Base-by-base conservation (phyloP, 2,113 vertebrate species). In the Takifugu bimaculatus region DNA sequence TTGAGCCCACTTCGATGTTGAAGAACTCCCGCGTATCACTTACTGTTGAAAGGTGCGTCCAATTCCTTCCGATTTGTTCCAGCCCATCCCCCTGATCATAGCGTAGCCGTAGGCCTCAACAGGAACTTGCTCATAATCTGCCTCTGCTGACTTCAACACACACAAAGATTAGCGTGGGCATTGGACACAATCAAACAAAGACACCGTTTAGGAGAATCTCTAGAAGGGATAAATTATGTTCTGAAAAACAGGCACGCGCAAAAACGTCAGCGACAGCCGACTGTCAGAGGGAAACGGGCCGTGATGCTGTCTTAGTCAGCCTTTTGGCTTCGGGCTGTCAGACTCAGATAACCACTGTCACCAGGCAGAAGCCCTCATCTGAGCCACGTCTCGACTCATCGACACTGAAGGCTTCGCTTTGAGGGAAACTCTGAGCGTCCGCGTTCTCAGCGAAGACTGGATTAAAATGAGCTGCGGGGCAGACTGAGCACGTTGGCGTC, bases 41-140 rank as follows among this genome's bases (percentile, higher is more conserved):
- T 81, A 95, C 94, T 93, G 91, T 87, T 93, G 94, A 75, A 94
- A 95, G 20, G 93, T 95, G n/a, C 79, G 85, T 26, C 94, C 94
- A 0, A 96, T 93, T 63, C 94, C 94, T 70, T 94, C 88, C 6
- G 75, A 91, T 61, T 89, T 88, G 63, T 90, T 94, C 94, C 94
- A 96, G 65, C 94, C 94, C 94, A 96, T 96, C 55, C 94, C 94
- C 74, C 91, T 91, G 59, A 96, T 80, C 93, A 96, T 93, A n/a
- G 94, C 94, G 43, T 95, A 27, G 29, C 93, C 94, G 7, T 94
- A 96, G 13, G 92, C 92, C 71, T 93, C 90, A 66, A 96, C 93
- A 0, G 94, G 93, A 48, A 96, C 81, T 4, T 62, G 85, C 20
- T 94, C 93, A 26, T 96, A 96, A 82, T 96, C 90, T 1, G 91